These are phyloP conservation scores for Anisognathus igniventris DNA, from an alignment of 2,797 vertebrate species.

Conservation along the genomic window DNA sequence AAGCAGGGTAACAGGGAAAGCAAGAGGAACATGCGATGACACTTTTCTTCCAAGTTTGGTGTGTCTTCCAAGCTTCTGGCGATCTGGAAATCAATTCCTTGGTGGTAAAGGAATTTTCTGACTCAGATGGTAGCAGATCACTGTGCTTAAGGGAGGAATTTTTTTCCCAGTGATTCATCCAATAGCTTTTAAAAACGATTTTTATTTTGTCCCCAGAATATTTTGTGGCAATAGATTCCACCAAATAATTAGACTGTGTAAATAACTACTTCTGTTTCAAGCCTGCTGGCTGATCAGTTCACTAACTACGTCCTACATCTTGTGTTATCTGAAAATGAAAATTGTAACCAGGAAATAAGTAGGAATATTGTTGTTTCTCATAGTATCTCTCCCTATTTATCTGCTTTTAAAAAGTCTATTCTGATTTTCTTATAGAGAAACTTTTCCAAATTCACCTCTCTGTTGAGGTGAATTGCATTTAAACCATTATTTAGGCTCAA, in stretches of 20 bases:
- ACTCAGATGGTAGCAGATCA: neutral
- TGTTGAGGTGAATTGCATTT: neutral
- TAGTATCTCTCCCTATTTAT: neutral
- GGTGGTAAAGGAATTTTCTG: conserved; percentile 30
- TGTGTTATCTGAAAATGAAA: neutral
- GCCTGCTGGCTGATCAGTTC: neutral
- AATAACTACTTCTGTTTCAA: neutral
- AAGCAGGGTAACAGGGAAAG: neutral
- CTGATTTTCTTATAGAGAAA: neutral
- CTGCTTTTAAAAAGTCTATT: neutral
- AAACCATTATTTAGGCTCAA: neutral
- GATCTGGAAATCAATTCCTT: neutral
- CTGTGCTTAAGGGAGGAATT: neutral
- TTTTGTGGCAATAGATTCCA: neutral
- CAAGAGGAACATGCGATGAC: neutral
- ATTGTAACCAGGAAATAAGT: neutral
- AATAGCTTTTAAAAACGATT: neutral
- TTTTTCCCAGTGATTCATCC: neutral
- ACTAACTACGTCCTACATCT: neutral
- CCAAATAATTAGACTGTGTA: neutral
- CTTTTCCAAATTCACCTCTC: neutral
- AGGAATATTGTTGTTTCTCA: neutral
- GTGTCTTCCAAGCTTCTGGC: neutral
- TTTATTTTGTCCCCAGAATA: neutral
- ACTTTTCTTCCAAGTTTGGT: conserved; percentile 14